Base-by-base conservation (phyloP, 1,140 invertebrate species). In the Diachasmimorpha longicaudata region DNA sequence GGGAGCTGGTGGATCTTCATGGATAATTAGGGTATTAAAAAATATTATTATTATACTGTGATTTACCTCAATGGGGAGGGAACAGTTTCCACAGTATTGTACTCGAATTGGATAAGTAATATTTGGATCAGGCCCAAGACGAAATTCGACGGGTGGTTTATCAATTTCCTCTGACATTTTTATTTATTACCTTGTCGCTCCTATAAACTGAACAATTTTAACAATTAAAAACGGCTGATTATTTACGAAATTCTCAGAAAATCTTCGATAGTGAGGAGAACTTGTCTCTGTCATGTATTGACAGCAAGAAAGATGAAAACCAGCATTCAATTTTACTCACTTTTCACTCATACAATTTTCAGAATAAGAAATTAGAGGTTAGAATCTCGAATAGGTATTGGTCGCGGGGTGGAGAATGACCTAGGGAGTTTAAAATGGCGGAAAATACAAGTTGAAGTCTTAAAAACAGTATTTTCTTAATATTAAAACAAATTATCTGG, bases 51-150 rank as follows among this genome's bases (percentile, higher is more conserved):
- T 31, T 31, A 6, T 31, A 6, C 31, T 1, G 31, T 31, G 9
- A 72, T 72, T 16, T 90, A 94, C 93, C 90, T 98, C 97, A 84
- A 97, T 94, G 10, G 96, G 96, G 92, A 98, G 95, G 42, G 94
- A 93, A 90, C 97, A 98, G 89, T 98, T 97, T 77, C 97, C 97
- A 89, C 97, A 99, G 89, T 99, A 99, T 70, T 93, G 88, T 70
- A 99, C 95, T 85, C 92, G 93, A 73, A 98, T 85, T n/a, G 97
- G 97, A 90, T 98, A 98, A 70, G 84, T 90, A 14, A 93, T 85
- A 48, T 90, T 90, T 73, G 90, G 84, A 82, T 88, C 87, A 13
- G 91, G 90, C 39, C 91, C 91, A 74, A 87, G 78, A 36, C 82
- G 83, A 77, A 86, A 83, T 79, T 84, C 78, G 19, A 25, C 23